Base-by-base conservation (phyloP, 53 echinoderm and acorn worm species). In the Echinometra lucunter region DNA sequence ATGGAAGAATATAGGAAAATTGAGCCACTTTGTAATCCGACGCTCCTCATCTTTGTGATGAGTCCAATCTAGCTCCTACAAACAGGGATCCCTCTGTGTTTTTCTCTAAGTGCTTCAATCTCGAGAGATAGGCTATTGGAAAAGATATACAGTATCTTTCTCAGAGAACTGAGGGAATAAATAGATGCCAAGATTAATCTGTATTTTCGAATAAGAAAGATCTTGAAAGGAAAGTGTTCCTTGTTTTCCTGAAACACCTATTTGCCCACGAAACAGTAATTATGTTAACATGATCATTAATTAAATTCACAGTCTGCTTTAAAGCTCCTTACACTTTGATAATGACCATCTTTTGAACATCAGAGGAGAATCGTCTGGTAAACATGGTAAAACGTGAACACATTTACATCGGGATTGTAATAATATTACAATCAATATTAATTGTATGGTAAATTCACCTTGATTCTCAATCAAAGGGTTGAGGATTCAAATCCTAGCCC, bases 1-100 rank as follows among this genome's bases (percentile, higher is more conserved):
- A 81, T 40, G 81, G 81, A 81, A n/a, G n/a, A n/a, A 42, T 81
- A 78, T 18, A 42, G 81, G 81, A 81, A 81, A 81, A 81, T 81
- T 81, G 44, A 81, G 81, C 81, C 44, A 40, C 81, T 81, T 81
- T 81, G 25, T 44, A 81, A 81, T 81, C 19, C 44, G 44, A 42
- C 27, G 81, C 40, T 40, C 21, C 4, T 42, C 81, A 81, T 81
- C 40, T 81, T 81, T 44, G 81, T 81, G 44, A 44, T 44, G 17
- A 44, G 44, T 81, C 18, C 17, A 81, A 42, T 81, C 21, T 81
- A 81, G 81, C 44, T 81, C 12, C 23, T 19, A 44, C 81, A 81
- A 81, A 81, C 44, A 42, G 44, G 44, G 8, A 81, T n/a, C n/a
- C 44, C 9, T 18, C 1, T 0, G 27, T 81, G 28, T 44, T 81